Evolutionary conservation across 2,888 invertebrate genomes (phyloP).

Genomic region (Oscheius sp.): DNA sequence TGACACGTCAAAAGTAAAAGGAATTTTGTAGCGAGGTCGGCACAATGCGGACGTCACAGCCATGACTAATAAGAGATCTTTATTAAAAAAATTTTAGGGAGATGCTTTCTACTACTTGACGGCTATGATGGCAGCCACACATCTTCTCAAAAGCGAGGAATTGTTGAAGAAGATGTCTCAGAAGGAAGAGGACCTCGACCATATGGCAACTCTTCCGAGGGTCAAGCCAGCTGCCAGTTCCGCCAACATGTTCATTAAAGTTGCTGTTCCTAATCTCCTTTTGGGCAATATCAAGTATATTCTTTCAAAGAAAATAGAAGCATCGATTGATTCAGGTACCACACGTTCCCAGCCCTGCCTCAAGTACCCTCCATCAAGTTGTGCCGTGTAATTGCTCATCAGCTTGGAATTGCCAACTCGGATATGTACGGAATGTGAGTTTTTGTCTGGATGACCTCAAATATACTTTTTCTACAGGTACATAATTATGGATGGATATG

Average conservation of each 20-base stretch:
- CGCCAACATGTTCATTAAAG: slow-evolving; percentile 78
- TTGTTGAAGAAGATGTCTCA: slow-evolving; percentile 57
- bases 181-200: slow-evolving; percentile 30
- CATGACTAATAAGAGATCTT: not conserved
- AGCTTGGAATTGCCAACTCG: slow-evolving; percentile 93
- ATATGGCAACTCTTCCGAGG: slow-evolving; percentile 5
- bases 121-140: slow-evolving; percentile 90
- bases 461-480: slow-evolving; percentile 55
- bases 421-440: slow-evolving; percentile 91
- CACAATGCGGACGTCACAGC: not conserved
- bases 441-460: not conserved
- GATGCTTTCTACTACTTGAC: slow-evolving; percentile 95
- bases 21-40: not conserved
- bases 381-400: slow-evolving; percentile 89
- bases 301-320: not conserved
- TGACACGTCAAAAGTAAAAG: not conserved
- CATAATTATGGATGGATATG: slow-evolving; percentile 75
- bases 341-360: slow-evolving; percentile 89
- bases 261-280: slow-evolving; percentile 92
- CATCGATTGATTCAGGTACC: slow-evolving; percentile 49
- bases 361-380: slow-evolving; percentile 92
- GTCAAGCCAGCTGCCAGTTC: slow-evolving; percentile 13
- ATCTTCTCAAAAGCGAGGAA: slow-evolving; percentile 83
- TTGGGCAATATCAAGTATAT: slow-evolving; percentile 87
- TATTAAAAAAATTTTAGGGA: slow-evolving; percentile 76